Evolutionary conservation across 2,888 invertebrate genomes (phyloP).

Genomic region (Apocheima hispidaria): DNA sequence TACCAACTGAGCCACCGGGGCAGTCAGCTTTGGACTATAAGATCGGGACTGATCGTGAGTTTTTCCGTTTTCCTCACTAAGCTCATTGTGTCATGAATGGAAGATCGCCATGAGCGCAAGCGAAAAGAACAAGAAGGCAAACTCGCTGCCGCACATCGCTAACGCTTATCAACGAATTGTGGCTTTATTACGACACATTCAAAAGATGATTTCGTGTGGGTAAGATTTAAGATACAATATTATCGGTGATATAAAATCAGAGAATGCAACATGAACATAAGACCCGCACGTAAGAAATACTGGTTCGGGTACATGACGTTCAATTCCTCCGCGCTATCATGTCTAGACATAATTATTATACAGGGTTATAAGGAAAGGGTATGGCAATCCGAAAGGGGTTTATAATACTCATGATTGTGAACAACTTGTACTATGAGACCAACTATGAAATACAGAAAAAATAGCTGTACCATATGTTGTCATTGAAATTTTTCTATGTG

Average conservation of each 20-base stretch:
- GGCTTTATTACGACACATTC: constrained; percentile 5
- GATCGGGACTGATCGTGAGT: too few species aligned
- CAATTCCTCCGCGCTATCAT: neutral
- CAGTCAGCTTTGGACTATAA: too few species aligned
- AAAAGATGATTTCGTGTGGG: constrained; percentile 32
- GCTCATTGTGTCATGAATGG: too few species aligned
- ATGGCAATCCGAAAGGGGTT: too few species aligned
- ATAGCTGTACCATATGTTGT: too few species aligned
- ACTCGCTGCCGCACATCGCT: constrained; percentile 15
- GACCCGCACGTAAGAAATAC: neutral
- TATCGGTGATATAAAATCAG: constrained; percentile 27
- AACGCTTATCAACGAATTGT: neutral
- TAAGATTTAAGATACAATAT: constrained; percentile 22
- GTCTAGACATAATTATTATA: neutral
- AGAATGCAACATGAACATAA: constrained; percentile 19
- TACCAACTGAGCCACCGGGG: too few species aligned
- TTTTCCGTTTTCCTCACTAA: too few species aligned
- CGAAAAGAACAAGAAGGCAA: neutral
- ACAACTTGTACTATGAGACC: too few species aligned
- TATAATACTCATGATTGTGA: too few species aligned
- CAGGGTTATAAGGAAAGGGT: too few species aligned
- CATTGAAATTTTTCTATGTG: too few species aligned
- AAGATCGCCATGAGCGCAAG: neutral
- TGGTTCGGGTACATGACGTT: neutral
- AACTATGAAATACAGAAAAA: too few species aligned